Conservation (phyloP, 2,113 vertebrate genomes). For the Garra rufa region DNA sequence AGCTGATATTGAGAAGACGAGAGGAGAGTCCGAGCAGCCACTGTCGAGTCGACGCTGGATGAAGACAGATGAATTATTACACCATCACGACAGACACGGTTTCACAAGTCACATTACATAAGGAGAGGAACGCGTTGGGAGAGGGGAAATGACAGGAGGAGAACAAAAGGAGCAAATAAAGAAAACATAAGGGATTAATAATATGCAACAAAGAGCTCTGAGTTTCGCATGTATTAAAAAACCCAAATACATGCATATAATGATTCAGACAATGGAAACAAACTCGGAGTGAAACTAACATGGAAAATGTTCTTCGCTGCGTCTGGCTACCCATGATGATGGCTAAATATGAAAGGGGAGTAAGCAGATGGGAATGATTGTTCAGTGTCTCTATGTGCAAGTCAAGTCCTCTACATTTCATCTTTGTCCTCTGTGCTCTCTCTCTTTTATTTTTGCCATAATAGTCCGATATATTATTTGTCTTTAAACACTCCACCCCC, state of each 20-base stretch:
- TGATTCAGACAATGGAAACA: neutral
- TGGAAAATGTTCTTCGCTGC: neutral
- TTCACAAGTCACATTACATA: slow-evolving; percentile 9
- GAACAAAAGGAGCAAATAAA: neutral
- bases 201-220: neutral
- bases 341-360: neutral
- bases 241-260: neutral
- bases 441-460: neutral
- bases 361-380: slow-evolving; percentile 59
- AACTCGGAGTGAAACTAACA: neutral
- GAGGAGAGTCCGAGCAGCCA: neutral
- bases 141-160: neutral
- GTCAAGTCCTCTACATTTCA: neutral
- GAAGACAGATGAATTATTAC: slow-evolving; percentile 11
- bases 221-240: neutral
- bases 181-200: slow-evolving; percentile 19
- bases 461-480: no score
- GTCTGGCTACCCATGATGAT: neutral
- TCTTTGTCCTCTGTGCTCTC: slow-evolving; percentile 13
- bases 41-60: neutral
- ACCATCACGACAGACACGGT: neutral
- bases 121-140: neutral
- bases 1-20: slow-evolving; percentile 9
- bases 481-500: slow-evolving; percentile 14
- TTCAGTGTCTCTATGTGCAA: slow-evolving; percentile 56